These are phyloP conservation scores for Agriopis aurantiaria DNA, from an alignment of 2,888 invertebrate species.

Conservation along the genomic window DNA sequence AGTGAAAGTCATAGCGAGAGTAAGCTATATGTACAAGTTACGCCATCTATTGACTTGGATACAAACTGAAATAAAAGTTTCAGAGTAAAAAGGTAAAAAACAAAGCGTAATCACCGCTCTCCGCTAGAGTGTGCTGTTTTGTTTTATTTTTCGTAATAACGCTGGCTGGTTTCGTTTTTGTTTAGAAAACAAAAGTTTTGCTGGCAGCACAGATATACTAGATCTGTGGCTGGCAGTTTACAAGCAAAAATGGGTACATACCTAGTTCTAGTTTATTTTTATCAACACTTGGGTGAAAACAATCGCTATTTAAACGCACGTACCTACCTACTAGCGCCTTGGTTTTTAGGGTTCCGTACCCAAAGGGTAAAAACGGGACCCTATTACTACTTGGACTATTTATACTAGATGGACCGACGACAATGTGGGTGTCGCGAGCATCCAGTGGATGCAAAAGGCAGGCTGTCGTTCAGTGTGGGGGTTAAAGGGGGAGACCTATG, in stretches of 20 bases:
- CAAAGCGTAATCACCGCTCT: conserved; percentile 46
- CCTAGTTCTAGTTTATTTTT: background rate
- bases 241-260: background rate
- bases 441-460: no score
- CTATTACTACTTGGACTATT: no score
- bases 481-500: no score
- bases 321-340: no score
- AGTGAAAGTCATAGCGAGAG: background rate
- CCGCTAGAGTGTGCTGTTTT: conserved; percentile 73
- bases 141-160: conserved; percentile 57
- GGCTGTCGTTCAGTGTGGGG: no score
- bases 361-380: no score
- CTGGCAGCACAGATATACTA: no score
- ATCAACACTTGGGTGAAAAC: background rate
- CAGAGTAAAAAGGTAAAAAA: conserved; percentile 49
- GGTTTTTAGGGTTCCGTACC: no score
- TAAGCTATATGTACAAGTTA: conserved; percentile 17
- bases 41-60: conserved; percentile 47
- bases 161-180: conserved; percentile 3
- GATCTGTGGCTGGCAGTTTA: background rate
- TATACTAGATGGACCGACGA: no score
- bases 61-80: conserved; percentile 18
- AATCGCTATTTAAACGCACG: no score
- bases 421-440: no score
- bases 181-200: conserved; percentile 6